Evolutionary conservation across 2,113 vertebrate genomes (phyloP), one percentile per base, ranked within the genome.

Genomic region (Diphyllodes magnificus): DNA sequence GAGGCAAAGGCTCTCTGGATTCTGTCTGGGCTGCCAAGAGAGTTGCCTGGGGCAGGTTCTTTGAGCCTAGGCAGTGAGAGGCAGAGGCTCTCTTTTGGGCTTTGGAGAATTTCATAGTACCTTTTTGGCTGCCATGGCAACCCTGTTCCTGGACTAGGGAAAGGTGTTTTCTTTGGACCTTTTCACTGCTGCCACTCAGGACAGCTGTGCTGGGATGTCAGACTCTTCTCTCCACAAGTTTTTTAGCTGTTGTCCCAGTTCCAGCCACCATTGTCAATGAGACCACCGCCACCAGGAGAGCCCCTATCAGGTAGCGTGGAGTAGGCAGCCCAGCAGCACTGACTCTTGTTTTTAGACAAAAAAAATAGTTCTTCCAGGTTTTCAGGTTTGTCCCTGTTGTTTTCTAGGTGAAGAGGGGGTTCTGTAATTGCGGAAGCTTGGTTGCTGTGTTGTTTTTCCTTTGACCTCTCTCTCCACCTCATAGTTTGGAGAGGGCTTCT

Each of bases 281-380:
- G 40, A 47, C 3, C 0, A 0, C 14, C 7, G 8, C 19, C 30
- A 54, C 12, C 0, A 0, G 12, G 20, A 56, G 6, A 75, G 1
- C 8, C 51, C 7, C 15, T 25, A 13, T 21, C 20, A 25, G 15
- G 8, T 42, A 4, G 3, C 1, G 0, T 42, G 30, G 42, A 25
- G 11, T 8, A 40, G 24, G 24, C 16, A 49, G 24, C 15, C 35
- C n/a, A 84, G 23, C 11, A 33, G 28, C 7, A 33, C 0, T 57
- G 42, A 25, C 13, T 57, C 19, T 57, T 65, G 15, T 16, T 66
- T 35, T 47, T 42, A 16, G 30, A 49, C 16, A 49, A 57, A 49
- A 75, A 35, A 11, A 11, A 1, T 5, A 35, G 10, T 20, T 42
- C 21, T 57, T 66, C 7, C 7, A 17, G 7, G 37, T 49, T 57